These are phyloP conservation scores for Chloroceryle amazona DNA, from an alignment of 2,797 vertebrate species.

Conservation along the genomic window DNA sequence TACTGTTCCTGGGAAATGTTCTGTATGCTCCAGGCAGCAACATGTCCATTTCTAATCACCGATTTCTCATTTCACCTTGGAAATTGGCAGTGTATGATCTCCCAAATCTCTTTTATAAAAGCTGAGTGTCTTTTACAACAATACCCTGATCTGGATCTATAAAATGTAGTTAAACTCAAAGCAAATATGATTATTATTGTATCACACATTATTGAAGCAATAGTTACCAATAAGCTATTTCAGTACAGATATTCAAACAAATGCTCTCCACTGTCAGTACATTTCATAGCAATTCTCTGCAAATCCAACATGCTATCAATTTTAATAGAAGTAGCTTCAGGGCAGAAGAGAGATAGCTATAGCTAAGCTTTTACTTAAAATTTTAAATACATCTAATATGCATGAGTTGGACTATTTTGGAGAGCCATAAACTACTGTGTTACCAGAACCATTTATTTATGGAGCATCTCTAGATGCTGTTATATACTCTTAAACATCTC, in stretches of 20 bases:
- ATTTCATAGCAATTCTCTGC: neutral
- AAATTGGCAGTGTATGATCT: neutral
- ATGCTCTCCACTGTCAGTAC: neutral
- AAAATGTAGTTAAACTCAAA: neutral
- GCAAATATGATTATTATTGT: neutral
- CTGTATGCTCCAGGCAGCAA: neutral
- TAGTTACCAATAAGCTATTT: neutral
- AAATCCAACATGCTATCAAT: neutral
- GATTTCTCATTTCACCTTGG: neutral
- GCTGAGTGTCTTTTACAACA: neutral
- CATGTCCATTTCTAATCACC: neutral
- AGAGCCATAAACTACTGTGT: neutral
- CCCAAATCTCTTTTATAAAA: neutral
- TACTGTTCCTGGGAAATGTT: neutral
- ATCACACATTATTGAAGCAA: neutral
- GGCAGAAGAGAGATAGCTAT: neutral
- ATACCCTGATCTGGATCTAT: neutral
- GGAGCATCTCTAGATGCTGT: neutral
- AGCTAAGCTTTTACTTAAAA: conserved; percentile 13
- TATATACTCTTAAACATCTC: neutral
- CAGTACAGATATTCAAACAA: neutral
- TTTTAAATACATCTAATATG: conserved; percentile 1
- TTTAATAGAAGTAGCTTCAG: neutral
- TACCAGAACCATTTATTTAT: neutral
- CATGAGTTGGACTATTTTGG: neutral